These are phyloP conservation scores for Lanius ludovicianus DNA, from an alignment of 2,113 vertebrate species.

Conservation along the genomic window DNA sequence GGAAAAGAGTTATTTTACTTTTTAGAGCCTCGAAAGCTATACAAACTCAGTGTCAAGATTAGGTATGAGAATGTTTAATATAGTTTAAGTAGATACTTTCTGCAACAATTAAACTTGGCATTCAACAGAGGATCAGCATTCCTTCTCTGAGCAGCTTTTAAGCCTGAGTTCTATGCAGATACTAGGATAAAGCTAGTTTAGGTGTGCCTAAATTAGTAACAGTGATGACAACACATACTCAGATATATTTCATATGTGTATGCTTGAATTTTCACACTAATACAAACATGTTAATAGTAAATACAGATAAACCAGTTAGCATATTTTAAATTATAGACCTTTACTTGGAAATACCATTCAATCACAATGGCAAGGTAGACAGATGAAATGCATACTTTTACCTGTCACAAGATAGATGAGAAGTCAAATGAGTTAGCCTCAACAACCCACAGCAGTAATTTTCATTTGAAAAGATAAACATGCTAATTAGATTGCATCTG, in stretches of 20 bases:
- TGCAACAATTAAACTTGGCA: neutral
- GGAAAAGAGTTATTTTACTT: neutral
- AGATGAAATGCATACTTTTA: neutral
- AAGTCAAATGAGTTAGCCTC: conserved; percentile 3
- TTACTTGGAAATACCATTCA: conserved; percentile 6
- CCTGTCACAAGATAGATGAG: neutral
- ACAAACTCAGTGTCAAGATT: neutral
- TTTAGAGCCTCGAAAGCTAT: neutral
- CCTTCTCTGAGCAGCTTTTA: neutral
- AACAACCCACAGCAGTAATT: neutral
- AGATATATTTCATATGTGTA: neutral
- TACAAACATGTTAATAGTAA: neutral
- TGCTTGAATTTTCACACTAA: neutral
- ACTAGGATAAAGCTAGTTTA: neutral
- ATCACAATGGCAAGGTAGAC: neutral
- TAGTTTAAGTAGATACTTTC: conserved; percentile 1
- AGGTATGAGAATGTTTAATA: neutral
- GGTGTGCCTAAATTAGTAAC: neutral
- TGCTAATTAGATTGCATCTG: neutral
- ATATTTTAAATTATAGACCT: neutral
- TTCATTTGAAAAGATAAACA: neutral
- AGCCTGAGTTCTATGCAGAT: neutral
- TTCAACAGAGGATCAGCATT: neutral
- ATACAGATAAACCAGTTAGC: neutral
- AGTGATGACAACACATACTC: neutral